Conservation (phyloP, 2,113 vertebrate genomes). For the Cyanoderma ruficeps region DNA sequence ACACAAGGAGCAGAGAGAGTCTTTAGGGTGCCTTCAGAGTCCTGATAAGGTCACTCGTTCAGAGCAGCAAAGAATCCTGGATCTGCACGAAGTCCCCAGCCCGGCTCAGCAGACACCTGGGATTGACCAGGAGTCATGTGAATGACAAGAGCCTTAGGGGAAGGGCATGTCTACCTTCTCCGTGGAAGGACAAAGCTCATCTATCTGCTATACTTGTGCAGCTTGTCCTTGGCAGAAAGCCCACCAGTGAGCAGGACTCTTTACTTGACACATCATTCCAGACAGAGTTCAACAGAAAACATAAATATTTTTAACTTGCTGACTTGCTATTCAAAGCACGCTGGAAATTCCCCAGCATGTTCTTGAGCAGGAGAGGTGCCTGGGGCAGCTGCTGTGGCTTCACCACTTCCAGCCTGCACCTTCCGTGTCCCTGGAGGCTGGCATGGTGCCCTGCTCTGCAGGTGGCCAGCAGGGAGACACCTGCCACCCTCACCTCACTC, state of each 20-base stretch:
- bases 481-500: fast-evolving
- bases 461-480: background rate
- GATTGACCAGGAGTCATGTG: background rate
- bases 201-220: fast-evolving
- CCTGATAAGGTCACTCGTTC: background rate
- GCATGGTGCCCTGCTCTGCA: fast-evolving
- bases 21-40: background rate
- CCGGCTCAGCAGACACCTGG: background rate
- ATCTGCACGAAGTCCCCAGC: background rate
- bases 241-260: background rate
- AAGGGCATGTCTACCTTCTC: background rate
- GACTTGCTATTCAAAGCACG: background rate
- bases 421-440: background rate
- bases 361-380: background rate
- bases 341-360: background rate
- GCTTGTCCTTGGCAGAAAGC: background rate
- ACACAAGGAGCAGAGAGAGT: background rate
- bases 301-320: background rate
- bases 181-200: background rate
- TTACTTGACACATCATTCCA: background rate
- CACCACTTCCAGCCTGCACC: background rate
- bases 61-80: background rate
- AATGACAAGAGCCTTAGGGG: background rate
- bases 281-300: background rate
- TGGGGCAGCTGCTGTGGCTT: background rate